Base-by-base conservation (phyloP, 2,113 vertebrate genomes). In the Callipepla squamata region DNA sequence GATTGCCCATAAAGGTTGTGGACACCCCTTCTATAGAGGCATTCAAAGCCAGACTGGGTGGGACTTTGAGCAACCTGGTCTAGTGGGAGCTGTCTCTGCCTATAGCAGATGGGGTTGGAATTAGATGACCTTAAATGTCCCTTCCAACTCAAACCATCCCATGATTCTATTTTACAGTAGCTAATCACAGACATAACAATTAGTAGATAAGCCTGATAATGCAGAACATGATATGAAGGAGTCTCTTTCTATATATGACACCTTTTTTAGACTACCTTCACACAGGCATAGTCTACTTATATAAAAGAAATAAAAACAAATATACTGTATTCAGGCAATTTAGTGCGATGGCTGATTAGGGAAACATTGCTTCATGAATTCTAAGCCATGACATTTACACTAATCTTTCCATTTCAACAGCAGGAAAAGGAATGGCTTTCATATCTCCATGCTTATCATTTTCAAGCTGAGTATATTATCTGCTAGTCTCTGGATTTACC, bases 361-460 rank as follows among this genome's bases (percentile, higher is more conserved):
- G 40, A 90, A 94, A 91, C 40, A 40, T 57, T 78, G 77, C 89
- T 90, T 82, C 89, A 79, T 66, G 77, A 93, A 93, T 94, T 87
- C 78, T 81, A 69, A 93, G 92, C 77, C 61, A 82, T 94, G 85
- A 94, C 89, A 94, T 94, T 95, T 94, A 28, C 85, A 93, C 88
- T 94, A 84, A 95, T 95, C 93, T 93, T 93, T 51, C 77, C 61
- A 87, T 96, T 96, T 94, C 72, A 87, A 78, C 68, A 89, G 78
- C 58, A 80, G 59, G 48, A 45, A 91, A 85, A 89, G 47, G 36
- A 83, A 92, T 48, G 40, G 55, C 66, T 94, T 92, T 95, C 86
- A 23, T 83, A 91, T 93, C 78, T 87, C 68, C 4, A 1, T 77
- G 48, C 73, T 95, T 85, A 93, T 87, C 10, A 91, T 93, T 95